Base-by-base conservation (phyloP, 2,888 invertebrate species). In the Xylocampa areola region DNA sequence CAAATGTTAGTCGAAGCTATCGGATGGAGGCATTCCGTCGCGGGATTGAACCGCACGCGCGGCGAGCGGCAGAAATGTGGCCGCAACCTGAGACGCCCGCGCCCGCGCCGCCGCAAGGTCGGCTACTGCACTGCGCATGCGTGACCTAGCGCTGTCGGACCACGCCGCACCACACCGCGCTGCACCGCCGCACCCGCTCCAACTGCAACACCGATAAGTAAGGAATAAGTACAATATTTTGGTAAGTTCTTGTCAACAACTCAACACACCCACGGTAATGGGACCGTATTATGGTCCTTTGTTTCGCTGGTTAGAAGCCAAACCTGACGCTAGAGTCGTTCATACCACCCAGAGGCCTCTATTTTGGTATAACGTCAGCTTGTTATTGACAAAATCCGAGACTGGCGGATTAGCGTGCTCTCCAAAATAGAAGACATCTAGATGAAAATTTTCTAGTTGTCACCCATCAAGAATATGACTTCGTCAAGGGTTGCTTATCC, bases 61-160 rank as follows among this genome's bases (percentile, higher is more conserved):
- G 87, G 81, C 87, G 90, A 81, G 74, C 89, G 80, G 82, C 90
- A 86, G 92, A 86, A 86, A 91, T 92, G 91, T 87, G 90, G 87
- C 79, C 84, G 91, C 82, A 87, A 92, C 83, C 63, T 70, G 90
- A 92, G 83, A 89, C 84, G 82, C 75, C 80, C 68, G 77, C 80
- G 79, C 78, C 68, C 69, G 69, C 70, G 73, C 72, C 53, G 69
- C 81, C 79, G 87, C 93, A 92, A 92, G 93, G 92, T 87, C 92
- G 89, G 91, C 92, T 92, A 91, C 93, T 89, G 93, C 87, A 91
- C 88, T 85, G 87, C 89, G 90, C 89, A 79, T 83, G 84, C 82
- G 77, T 84, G 85, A 84, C 83, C 85, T 82, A 88, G 81, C 82
- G 41, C 54, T 58, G 63, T 57, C 69, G 21, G 57, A 49, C 61